Evolutionary conservation across 2,888 invertebrate genomes (phyloP), one percentile per base, ranked within the genome.

Genomic region (Fissipunctia ypsillon): DNA sequence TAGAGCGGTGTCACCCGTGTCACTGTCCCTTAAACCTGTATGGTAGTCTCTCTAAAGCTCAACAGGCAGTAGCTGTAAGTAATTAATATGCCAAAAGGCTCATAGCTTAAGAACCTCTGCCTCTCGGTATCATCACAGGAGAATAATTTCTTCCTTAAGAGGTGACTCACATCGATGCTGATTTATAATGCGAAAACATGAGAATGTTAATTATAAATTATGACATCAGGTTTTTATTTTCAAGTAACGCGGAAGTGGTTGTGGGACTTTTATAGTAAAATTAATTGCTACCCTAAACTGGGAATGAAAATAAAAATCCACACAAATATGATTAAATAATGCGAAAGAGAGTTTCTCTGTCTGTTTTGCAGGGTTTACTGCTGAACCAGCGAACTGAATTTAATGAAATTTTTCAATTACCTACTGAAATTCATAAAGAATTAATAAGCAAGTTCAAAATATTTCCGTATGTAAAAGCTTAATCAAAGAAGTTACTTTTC

Each of bases 121-220:
- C 65, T 3, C 16, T 45, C 75, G 67, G 67, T 67, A 71, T 48
- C 73, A 73, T 76, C 81, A 69, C 60, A 70, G 69, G 50, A 57
- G 22, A 61, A 71, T 45, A 65, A 60, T 76, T 76, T 76, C 67
- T 76, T 85, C 69, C 73, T 79, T 52, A 61, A 61, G 22, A 6
- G 45, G 52, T 68, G 79, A 80, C 50, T 80, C 76, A 73, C 28
- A 50, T 67, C 65, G 64, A 77, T 76, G 76, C 63, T 80, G 79
- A 86, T 86, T 83, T 81, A 81, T 74, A 43, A 56, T 67, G 25
- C 50, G 50, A 66, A 73, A 67, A 67, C 67, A 73, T 45, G 57
- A 75, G 69, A 60, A 76, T 83, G 70, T 81, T 83, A 78, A 86
- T 84, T 77, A 75, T 80, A 84, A 84, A 85, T 84, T 75, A 85